Evolutionary conservation across 2,113 vertebrate species (phyloP).

Genomic region (Alexandromys fortis): DNA sequence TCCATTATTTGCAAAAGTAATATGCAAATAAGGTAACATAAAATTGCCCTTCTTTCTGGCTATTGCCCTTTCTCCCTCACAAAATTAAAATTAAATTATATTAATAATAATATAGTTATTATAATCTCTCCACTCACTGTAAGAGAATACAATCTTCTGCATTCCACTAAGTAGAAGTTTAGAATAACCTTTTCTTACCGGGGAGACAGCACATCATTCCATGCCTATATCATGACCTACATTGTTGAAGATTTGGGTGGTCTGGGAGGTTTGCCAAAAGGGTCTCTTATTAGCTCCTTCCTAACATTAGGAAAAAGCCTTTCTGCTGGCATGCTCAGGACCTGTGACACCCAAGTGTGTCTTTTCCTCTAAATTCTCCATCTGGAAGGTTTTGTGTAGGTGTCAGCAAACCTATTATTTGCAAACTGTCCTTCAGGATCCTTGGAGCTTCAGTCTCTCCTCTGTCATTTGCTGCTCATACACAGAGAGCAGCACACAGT

Average conservation of each 20-base stretch:
- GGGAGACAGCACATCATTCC: neutral
- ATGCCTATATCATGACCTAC: neutral
- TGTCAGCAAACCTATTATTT: neutral
- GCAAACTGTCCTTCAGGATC: neutral
- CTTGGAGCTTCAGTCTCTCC: neutral
- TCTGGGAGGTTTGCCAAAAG: neutral
- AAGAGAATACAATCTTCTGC: neutral
- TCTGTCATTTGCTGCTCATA: neutral
- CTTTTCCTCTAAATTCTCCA: neutral
- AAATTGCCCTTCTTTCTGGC: neutral
- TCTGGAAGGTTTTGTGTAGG: neutral
- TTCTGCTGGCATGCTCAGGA: neutral
- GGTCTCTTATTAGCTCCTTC: neutral
- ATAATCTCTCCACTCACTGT: neutral
- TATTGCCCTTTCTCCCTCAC: neutral
- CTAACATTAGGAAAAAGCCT: neutral
- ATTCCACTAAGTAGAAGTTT: neutral
- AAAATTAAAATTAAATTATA: neutral
- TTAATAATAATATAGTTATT: neutral
- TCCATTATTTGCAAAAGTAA: neutral
- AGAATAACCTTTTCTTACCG: neutral
- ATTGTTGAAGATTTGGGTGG: neutral
- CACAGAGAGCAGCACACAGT: neutral
- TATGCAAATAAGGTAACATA: neutral
- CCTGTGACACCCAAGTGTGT: neutral